phyloP scores from a whole-genome alignment of 2,113 vertebrate genomes.

The Collichthys lucidus region DNA sequence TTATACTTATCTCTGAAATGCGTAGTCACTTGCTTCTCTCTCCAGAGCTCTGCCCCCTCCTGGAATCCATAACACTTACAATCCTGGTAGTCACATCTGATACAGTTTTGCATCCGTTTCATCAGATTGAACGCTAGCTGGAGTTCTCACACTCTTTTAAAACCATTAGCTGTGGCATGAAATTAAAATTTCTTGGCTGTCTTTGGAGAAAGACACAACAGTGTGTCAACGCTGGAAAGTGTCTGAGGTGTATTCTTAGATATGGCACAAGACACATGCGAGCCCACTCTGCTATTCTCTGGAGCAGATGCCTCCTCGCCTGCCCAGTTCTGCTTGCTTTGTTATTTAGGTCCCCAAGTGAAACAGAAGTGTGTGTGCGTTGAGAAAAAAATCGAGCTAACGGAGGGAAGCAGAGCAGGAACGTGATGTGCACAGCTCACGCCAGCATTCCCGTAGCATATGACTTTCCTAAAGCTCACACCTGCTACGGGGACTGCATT shows the following conservation, averaged over 20 bases:
- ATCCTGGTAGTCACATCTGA: constrained; percentile 2
- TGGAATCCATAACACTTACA: constrained; percentile 4
- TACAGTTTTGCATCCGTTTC: constrained; percentile 13
- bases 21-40: constrained; percentile 21
- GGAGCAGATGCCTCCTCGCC: neutral
- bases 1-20: constrained; percentile 47
- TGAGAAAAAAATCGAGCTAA: constrained; percentile 9
- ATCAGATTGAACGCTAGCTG: constrained; percentile 10
- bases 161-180: constrained; percentile 26
- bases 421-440: neutral
- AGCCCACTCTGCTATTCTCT: neutral
- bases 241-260: constrained; percentile 4
- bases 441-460: neutral
- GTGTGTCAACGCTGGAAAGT: neutral
- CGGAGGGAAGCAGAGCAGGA: neutral
- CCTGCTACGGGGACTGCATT: neutral
- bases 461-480: neutral
- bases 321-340: constrained; percentile 16
- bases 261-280: neutral
- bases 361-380: neutral
- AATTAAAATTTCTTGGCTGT: constrained; percentile 17
- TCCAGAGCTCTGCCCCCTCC: neutral
- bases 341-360: constrained; percentile 24
- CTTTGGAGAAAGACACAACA: constrained; percentile 19
- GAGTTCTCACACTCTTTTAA: constrained; percentile 44